A percentile compares a stretch with the other conserved stretches of the same genome.
Evolutionary conservation across 2,113 vertebrate genomes (phyloP).

Genomic region (Heterochromis multidens): DNA sequence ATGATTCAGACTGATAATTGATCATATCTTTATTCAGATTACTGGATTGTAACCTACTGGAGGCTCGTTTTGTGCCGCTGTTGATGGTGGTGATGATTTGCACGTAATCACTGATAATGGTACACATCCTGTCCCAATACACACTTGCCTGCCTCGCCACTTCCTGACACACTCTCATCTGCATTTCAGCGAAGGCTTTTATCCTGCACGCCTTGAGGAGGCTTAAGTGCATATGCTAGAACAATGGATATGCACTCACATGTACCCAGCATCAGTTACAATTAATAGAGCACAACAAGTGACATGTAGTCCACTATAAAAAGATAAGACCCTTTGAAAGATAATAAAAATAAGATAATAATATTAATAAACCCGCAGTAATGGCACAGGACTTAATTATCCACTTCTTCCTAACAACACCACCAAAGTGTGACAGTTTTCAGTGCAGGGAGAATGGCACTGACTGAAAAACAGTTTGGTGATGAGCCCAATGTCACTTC

Average conservation of each 20-base stretch:
- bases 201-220: constrained; percentile 55
- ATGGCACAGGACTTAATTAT: constrained; percentile 21
- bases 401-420: not conserved
- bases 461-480: not conserved
- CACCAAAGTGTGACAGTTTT: constrained; percentile 1
- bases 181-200: constrained; percentile 57
- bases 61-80: not conserved
- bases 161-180: constrained; percentile 56
- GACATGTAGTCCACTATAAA: not conserved
- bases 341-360: not conserved
- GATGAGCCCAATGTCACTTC: constrained; percentile 13
- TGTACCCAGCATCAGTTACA: not conserved
- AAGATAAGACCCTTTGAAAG: not conserved
- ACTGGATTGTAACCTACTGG: not conserved
- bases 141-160: constrained; percentile 34
- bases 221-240: constrained; percentile 51
- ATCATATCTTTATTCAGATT: not conserved
- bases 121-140: constrained; percentile 41
- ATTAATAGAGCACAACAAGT: not conserved
- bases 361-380: not conserved
- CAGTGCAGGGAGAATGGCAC: not conserved
- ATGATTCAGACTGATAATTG: not conserved
- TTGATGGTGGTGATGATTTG: constrained; percentile 17
- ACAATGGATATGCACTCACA: not conserved
- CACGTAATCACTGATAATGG: constrained; percentile 42